phyloP scores from a whole-genome alignment of 1,140 invertebrate species.

The Pentalonia nigronervosa region DNA sequence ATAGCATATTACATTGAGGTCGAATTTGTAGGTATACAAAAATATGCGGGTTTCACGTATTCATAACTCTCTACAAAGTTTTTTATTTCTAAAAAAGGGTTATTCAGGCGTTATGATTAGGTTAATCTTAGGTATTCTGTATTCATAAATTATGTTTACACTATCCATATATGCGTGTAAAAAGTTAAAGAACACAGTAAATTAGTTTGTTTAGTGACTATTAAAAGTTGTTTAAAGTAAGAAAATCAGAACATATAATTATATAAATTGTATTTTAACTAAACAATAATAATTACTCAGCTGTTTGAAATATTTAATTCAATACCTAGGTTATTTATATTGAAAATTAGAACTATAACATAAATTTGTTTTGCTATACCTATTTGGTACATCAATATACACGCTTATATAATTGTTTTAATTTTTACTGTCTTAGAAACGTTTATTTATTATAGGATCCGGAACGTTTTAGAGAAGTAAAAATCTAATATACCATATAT shows the following conservation, averaged over 20 bases:
- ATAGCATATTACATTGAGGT: neutral
- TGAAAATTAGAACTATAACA: neutral
- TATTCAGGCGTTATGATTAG: conserved; percentile 19
- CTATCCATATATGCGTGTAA: conserved; percentile 31
- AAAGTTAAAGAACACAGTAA: neutral
- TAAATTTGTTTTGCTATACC: neutral
- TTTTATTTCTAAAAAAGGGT: conserved; percentile 6
- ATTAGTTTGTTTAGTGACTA: conserved; percentile 1
- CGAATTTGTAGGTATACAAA: neutral
- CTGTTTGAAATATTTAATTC: neutral
- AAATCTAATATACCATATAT: neutral
- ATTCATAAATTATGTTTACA: conserved; percentile 29
- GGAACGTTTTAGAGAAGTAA: neutral
- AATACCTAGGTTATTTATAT: neutral
- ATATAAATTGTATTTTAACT: neutral
- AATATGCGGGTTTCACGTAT: neutral
- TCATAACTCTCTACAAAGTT: neutral
- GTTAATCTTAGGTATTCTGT: neutral
- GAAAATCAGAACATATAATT: neutral
- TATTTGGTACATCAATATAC: neutral
- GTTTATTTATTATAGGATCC: neutral
- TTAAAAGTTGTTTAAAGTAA: conserved; percentile 16
- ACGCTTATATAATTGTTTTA: neutral
- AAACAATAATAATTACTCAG: conserved; percentile 3
- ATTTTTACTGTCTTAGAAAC: neutral